Percentiles rank a stretch among this genome's conserved stretches.
These are phyloP conservation scores for Sarcoramphus papa DNA, from an alignment of 2,797 vertebrate species.

Conservation along the genomic window DNA sequence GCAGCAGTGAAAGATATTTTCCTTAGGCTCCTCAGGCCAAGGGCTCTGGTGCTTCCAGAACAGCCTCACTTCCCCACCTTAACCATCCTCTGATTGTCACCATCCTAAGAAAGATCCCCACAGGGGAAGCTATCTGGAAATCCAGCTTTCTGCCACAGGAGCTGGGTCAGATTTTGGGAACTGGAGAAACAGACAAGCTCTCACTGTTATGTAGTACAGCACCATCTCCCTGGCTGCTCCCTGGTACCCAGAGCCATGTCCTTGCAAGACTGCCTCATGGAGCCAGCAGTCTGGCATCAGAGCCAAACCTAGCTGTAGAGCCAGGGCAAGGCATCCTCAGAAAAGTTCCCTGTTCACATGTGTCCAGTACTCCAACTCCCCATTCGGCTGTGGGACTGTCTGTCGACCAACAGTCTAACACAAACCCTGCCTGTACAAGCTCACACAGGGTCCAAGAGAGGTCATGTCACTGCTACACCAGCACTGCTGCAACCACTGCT, in stretches of 20 bases:
- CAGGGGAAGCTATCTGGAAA: background rate
- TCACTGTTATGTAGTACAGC: background rate
- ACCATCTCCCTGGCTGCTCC: background rate
- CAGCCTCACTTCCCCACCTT: background rate
- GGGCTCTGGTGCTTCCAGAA: background rate
- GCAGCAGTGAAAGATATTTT: background rate
- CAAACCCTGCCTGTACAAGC: background rate
- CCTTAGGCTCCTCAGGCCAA: background rate
- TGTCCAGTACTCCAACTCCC: too few species aligned
- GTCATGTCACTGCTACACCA: background rate
- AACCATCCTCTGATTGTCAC: background rate
- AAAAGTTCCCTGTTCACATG: background rate
- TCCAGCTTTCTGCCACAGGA: background rate
- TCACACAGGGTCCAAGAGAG: background rate
- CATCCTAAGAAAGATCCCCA: background rate
- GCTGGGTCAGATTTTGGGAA: background rate
- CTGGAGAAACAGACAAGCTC: background rate
- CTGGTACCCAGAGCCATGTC: background rate
- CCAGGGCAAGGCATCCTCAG: background rate
- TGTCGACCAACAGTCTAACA: background rate
- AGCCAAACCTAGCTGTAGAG: background rate
- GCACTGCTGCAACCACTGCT: background rate
- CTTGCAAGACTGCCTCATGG: background rate
- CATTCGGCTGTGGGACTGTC: background rate
- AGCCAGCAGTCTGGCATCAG: background rate